Evolutionary conservation across 1,140 invertebrate genomes (phyloP), one percentile per base, ranked within the genome.

Genomic region (Formica selysi): DNA sequence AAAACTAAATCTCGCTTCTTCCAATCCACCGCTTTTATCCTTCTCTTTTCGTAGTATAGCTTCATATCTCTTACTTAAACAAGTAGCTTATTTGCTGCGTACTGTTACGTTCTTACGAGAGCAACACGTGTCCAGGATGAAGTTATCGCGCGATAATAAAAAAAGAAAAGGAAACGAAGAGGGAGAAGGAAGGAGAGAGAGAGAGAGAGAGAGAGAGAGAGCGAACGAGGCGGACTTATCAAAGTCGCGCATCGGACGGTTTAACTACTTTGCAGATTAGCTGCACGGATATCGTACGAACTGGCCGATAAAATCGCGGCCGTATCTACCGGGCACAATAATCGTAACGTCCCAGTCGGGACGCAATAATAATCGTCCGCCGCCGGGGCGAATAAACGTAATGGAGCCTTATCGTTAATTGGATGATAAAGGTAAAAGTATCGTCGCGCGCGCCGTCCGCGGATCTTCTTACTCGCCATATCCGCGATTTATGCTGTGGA

Each of bases 361-460:
- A 73, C 38, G 71, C 59, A 86, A 70, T 83, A 85, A 86, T 71
- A 79, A 90, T 90, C 78, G 68, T 74, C 76, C 81, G 67, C 67
- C 73, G 61, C 67, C 73, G 61, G 62, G 71, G 71, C 41, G 78
- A 80, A 86, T 87, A 87, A 88, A 90, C 78, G 90, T 87, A 87
- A 90, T 89, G 86, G 86, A 90, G 83, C 74, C 83, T 91, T 91
- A 92, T 92, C 91, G 89, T 91, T 92, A 93, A 93, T 93, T 92
- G 89, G 88, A 90, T 85, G 91, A 90, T 91, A 93, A 92, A 91
- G 85, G 87, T 57, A 81, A 88, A 89, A 89, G 86, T 78, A 89
- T 86, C 87, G 86, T 83, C 87, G 83, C 64, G 87, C 59, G 64
- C 65, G 61, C 61, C 80, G 76, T 89, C 41, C 83, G 76, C 79